phyloP scores from a whole-genome alignment of 2,113 vertebrate genomes.

The Mohoua ochrocephala region DNA sequence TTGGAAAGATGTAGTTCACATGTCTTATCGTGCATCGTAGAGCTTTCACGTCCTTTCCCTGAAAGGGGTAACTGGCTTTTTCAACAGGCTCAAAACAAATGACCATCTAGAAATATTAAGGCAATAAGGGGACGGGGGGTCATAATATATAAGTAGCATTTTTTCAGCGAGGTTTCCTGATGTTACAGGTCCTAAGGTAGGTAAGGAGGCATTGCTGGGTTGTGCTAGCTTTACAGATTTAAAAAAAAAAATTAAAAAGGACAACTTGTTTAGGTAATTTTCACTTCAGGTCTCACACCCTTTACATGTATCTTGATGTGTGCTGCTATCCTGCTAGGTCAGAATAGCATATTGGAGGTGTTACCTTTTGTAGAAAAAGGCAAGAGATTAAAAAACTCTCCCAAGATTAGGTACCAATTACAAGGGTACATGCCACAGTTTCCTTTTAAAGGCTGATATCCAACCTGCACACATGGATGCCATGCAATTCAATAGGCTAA shows the following conservation, averaged over 20 bases:
- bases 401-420: neutral
- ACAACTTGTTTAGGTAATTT: neutral
- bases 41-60: neutral
- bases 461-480: accelerated
- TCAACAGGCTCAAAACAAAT: constrained; percentile 46
- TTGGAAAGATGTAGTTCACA: constrained; percentile 21
- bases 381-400: neutral
- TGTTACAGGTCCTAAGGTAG: neutral
- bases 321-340: neutral
- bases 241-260: no score
- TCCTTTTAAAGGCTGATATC: neutral
- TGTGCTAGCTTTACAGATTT: neutral
- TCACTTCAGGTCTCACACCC: neutral
- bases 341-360: neutral
- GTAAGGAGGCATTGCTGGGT: neutral
- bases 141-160: neutral
- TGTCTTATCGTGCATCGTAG: neutral
- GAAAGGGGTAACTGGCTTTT: constrained; percentile 25
- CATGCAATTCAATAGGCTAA: neutral
- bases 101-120: constrained; percentile 38
- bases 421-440: neutral
- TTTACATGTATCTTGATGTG: neutral
- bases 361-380: neutral
- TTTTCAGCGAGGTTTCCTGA: neutral
- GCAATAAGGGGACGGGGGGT: constrained; percentile 4